These are phyloP conservation scores for Amitus sp. DNA, from an alignment of 2,888 invertebrate species.

Conservation along the genomic window DNA sequence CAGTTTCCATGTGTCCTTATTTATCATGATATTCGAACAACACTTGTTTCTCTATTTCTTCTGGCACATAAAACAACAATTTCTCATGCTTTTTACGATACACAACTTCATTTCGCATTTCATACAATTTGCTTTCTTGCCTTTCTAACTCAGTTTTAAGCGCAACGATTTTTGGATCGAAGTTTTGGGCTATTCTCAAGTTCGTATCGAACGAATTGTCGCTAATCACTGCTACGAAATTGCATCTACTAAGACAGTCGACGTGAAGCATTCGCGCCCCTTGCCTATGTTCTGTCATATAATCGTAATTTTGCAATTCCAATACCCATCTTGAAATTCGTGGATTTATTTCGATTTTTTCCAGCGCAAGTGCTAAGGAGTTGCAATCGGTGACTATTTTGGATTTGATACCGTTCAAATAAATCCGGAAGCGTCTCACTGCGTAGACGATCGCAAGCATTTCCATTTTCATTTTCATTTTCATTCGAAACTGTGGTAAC, in stretches of 20 bases:
- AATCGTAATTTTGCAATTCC: conserved; percentile 18
- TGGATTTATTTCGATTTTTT: conserved; percentile 2
- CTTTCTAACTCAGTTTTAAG: too few relatives aligned
- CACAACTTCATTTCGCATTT: too few relatives aligned
- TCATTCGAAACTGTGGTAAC: conserved; percentile 33
- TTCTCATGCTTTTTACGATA: too few relatives aligned
- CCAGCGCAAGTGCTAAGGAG: not conserved
- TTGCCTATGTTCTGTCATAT: conserved; percentile 3
- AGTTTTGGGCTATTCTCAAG: not conserved
- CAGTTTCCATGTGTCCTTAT: not conserved
- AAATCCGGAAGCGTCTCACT: conserved; percentile 50
- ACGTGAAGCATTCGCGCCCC: conserved; percentile 15
- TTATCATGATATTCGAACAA: conserved; percentile 4
- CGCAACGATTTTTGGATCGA: conserved; percentile 4
- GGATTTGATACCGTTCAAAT: conserved; percentile 49
- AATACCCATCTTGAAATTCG: conserved; percentile 13
- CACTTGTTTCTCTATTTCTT: conserved; percentile 4
- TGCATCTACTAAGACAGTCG: conserved; percentile 6
- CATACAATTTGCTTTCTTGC: too few relatives aligned
- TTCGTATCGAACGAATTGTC: too few relatives aligned
- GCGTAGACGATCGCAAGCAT: conserved; percentile 51
- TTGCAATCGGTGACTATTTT: conserved; percentile 19
- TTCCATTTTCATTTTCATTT: too few relatives aligned
- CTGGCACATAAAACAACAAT: too few relatives aligned
- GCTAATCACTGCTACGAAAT: too few relatives aligned